phyloP scores from a whole-genome alignment of 2,797 vertebrate species.

The Mustela erminea region DNA sequence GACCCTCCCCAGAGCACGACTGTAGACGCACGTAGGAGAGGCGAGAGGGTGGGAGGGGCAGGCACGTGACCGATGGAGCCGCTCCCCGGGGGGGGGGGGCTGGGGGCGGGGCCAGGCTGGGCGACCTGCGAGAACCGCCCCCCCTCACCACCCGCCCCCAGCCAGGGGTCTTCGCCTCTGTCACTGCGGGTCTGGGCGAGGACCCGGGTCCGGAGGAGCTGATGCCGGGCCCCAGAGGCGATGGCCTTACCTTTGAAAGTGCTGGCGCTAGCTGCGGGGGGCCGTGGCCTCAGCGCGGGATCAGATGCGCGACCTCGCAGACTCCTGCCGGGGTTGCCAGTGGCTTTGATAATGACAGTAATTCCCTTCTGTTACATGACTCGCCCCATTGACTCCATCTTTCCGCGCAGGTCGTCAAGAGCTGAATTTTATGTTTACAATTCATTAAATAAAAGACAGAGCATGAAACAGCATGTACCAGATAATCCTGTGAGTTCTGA shows the following conservation, averaged over 20 bases:
- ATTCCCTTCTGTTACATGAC: neutral
- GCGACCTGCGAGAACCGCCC: accelerated
- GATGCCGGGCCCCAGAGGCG: neutral
- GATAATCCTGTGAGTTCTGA: neutral
- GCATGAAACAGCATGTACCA: neutral
- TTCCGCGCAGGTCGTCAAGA: neutral
- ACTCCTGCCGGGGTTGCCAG: neutral
- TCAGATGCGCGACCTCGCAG: neutral
- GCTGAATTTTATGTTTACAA: neutral
- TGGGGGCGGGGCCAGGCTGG: neutral
- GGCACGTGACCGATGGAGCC: slow-evolving; percentile 58
- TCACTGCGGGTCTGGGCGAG: accelerated
- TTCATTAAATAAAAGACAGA: neutral
- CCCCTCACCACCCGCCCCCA: neutral
- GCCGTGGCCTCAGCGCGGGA: neutral
- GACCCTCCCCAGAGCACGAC: slow-evolving; percentile 82
- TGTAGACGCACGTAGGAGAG: slow-evolving; percentile 45
- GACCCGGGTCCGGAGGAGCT: neutral
- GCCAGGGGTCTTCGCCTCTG: neutral
- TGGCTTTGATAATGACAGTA: accelerated
- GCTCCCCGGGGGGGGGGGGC: neutral
- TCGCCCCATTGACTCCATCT: neutral
- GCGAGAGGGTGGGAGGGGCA: neutral
- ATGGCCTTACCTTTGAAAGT: neutral
- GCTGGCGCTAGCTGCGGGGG: neutral